Conservation (phyloP, 2,113 vertebrate species). For the Ranitomeya variabilis region DNA sequence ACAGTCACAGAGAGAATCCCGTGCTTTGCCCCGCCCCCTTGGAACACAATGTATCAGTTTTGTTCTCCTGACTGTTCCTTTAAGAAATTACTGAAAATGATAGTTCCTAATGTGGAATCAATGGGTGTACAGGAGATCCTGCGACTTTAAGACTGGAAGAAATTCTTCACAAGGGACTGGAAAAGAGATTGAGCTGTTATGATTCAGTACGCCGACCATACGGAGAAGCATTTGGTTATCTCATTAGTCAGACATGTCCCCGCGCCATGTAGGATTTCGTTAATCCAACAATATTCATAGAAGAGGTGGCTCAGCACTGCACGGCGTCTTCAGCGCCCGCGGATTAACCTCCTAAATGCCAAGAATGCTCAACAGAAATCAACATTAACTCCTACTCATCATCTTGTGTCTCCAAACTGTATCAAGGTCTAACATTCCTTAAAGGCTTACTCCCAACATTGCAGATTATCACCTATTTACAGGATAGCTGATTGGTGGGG, state of each 20-base stretch:
- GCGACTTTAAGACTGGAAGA: background rate
- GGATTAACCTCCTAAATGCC: constrained; percentile 1
- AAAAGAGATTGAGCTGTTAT: background rate
- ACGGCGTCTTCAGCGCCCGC: background rate
- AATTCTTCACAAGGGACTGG: no score
- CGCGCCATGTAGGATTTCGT: background rate
- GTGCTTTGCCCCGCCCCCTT: background rate
- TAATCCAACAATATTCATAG: constrained; percentile 22
- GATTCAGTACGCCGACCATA: background rate
- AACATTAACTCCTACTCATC: no score
- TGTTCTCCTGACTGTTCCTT: background rate
- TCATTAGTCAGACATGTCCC: constrained; percentile 14
- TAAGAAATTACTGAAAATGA: background rate
- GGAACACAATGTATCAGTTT: background rate
- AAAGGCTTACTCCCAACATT: no score
- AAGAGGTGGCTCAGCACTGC: constrained; percentile 30
- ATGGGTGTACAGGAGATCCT: no score
- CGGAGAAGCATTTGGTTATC: constrained; percentile 35
- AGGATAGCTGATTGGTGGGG: no score
- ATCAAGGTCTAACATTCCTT: background rate
- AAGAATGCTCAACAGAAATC: background rate
- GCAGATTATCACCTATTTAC: no score
- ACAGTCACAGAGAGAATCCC: background rate
- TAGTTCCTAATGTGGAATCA: no score
- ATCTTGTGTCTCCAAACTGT: background rate